Evolutionary conservation across 92 coral and sea anemone species (phyloP), one percentile per base, ranked within the genome.

Genomic region (Siderastrea siderea): DNA sequence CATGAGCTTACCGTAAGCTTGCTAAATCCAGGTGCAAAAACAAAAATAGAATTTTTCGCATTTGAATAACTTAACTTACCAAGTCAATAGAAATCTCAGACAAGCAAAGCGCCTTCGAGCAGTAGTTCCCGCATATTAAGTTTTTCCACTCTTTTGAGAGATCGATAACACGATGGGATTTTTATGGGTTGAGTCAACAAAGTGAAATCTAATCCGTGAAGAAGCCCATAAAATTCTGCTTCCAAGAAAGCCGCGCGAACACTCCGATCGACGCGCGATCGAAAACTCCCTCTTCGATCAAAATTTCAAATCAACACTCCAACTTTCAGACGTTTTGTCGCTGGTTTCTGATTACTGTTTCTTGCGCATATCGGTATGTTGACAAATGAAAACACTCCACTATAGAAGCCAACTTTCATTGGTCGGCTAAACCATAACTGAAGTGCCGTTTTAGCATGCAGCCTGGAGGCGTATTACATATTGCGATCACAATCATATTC

Each of bases 21-120:
- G 53, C 73, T 15, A 51, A 19, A 45, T 16, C 82, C 69, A 14
- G 66, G 17, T 78, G 61, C 71, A 51, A 67, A 62, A 52, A 47
- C 50, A 48, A 45, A 60, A 61, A 8, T 5, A 48, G 65, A 26
- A 47, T 12, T 26, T 61, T 61, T 26, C 49, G 61, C 47, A 47
- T 10, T 77, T 52, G 46, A 51, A 77, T 38, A 57, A 77, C 83
- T 80, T 38, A 57, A 77, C 83, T 80, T 67, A 80, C 84, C 74
- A 26, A 13, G 14, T n/a, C 84, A 26, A 10, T 45, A 53, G 46
- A 49, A 70, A 45, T 46, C 48, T 70, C 54, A 43, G 50, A 76
- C 46, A 55, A 45, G 1, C 19, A 75, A 58, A 26, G 11, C 17
- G n/a, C 45, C 19, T 13, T 77, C 68, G 81, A 58, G 52, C 59